These are phyloP conservation scores for Polia nebulosa DNA, from an alignment of 2,888 invertebrate species.

Conservation along the genomic window DNA sequence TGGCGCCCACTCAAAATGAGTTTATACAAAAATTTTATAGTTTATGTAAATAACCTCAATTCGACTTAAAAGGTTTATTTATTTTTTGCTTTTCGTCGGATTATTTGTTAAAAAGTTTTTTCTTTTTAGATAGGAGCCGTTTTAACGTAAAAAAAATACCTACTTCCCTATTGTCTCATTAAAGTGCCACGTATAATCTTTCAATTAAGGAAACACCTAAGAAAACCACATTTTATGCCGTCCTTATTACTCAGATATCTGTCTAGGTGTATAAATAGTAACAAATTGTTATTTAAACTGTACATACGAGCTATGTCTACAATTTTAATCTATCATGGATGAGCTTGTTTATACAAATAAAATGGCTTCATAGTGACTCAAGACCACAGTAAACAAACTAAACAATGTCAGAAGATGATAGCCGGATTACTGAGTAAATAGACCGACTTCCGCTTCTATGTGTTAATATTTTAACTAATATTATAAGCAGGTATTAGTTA, in stretches of 20 bases:
- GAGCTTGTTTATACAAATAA: not conserved
- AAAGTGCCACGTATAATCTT: too few species aligned
- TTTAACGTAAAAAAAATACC: too few species aligned
- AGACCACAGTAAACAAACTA: not conserved
- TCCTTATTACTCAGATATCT: not conserved
- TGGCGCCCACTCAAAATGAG: too few species aligned
- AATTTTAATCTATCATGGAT: not conserved
- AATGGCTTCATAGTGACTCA: not conserved
- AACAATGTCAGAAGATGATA: slow-evolving; percentile 17
- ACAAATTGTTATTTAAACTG: not conserved
- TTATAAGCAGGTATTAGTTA: too few species aligned
- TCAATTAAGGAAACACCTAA: too few species aligned
- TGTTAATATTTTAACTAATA: not conserved
- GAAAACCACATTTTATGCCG: not conserved
- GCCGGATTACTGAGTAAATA: slow-evolving; percentile 18
- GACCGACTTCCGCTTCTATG: slow-evolving; percentile 22
- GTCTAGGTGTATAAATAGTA: not conserved
- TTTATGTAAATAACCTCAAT: too few species aligned
- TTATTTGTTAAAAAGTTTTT: too few species aligned
- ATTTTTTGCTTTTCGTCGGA: too few species aligned
- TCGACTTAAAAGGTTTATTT: too few species aligned
- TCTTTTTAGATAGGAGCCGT: too few species aligned
- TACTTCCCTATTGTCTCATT: too few species aligned
- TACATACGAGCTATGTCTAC: not conserved
- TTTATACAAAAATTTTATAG: too few species aligned